A percentile compares a stretch with the other conserved stretches of the same genome.
Conservation (phyloP, 2,888 invertebrate genomes). For the Drosophila paracracens region DNA sequence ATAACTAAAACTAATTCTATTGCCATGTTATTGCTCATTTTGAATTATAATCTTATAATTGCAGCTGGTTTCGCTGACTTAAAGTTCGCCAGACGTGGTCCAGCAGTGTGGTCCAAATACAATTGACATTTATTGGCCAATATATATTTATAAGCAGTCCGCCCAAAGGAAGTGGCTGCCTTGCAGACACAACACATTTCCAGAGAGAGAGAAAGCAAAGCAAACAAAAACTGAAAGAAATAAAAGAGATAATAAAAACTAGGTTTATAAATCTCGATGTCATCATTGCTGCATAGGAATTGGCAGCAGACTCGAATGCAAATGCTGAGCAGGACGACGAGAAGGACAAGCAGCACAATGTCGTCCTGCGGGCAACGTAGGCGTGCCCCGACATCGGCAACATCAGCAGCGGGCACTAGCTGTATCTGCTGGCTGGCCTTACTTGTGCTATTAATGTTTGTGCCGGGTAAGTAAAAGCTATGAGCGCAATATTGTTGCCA, state of each 20-base stretch:
- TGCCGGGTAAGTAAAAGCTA: slow-evolving; percentile 70
- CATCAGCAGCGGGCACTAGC: slow-evolving; percentile 18
- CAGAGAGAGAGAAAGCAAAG: slow-evolving; percentile 10
- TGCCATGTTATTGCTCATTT: not conserved
- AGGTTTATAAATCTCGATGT: slow-evolving; percentile 41
- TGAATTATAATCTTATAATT: slow-evolving; percentile 37
- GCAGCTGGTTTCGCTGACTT: slow-evolving; percentile 35
- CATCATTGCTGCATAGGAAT: slow-evolving; percentile 50
- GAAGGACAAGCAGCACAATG: slow-evolving; percentile 29
- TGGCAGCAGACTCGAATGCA: slow-evolving; percentile 34
- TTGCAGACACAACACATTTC: slow-evolving; percentile 22
- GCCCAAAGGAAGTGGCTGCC: slow-evolving; percentile 53
- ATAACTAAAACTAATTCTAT: not conserved
- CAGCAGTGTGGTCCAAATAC: slow-evolving; percentile 50
- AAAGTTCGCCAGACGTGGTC: slow-evolving; percentile 16
- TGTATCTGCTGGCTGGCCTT: slow-evolving; percentile 64
- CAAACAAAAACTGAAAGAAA: slow-evolving; percentile 25
- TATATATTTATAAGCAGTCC: slow-evolving; percentile 73
- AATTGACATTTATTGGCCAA: slow-evolving; percentile 82
- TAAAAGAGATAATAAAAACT: slow-evolving; percentile 39
- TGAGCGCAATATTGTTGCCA: slow-evolving; percentile 7
- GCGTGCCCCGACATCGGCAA: slow-evolving; percentile 26
- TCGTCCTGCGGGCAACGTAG: slow-evolving; percentile 37
- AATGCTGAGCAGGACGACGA: slow-evolving; percentile 27
- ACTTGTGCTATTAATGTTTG: slow-evolving; percentile 59